Conservation (phyloP, 23 tunicate species). For the Trididemnum nubilum region DNA sequence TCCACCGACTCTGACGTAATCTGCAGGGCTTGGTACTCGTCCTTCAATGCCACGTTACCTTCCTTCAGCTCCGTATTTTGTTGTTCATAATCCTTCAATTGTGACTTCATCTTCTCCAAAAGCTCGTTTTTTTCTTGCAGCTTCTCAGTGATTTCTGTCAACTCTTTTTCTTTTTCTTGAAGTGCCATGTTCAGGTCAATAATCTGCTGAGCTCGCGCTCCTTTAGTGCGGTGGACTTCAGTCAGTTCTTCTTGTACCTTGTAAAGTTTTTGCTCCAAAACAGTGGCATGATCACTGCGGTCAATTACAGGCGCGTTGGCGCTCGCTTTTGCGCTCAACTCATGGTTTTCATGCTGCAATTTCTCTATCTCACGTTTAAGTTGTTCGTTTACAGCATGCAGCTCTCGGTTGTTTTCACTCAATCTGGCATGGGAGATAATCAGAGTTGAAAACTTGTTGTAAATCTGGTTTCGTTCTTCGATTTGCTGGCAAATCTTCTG, state of each 20-base stretch:
- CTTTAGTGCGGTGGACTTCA: conserved; percentile 88
- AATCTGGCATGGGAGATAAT: conserved; percentile 31
- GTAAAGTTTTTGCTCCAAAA: conserved; percentile 73
- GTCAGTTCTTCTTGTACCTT: conserved; percentile 74
- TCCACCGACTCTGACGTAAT: conserved; percentile 49
- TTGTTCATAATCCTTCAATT: not conserved
- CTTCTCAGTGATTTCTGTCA: not conserved
- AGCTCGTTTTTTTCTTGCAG: not conserved
- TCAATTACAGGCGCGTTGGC: conserved; percentile 36
- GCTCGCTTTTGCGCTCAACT: conserved; percentile 37
- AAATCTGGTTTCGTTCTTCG: conserved; percentile 33
- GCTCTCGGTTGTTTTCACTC: conserved; percentile 21
- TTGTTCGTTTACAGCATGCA: conserved; percentile 13
- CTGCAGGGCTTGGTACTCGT: conserved; percentile 73
- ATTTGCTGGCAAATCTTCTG: conserved; percentile 1
- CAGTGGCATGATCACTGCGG: conserved; percentile 55
- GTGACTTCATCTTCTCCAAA: not conserved
- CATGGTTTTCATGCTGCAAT: conserved; percentile 55
- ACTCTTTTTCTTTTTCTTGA: conserved; percentile 75
- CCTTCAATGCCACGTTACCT: conserved; percentile 60
- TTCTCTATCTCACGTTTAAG: conserved; percentile 29
- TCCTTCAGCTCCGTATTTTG: conserved; percentile 6
- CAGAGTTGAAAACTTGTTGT: conserved; percentile 20
- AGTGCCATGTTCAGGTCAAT: conserved; percentile 75
- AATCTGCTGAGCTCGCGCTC: conserved; percentile 85